phyloP scores from a whole-genome alignment of 2,113 vertebrate genomes.

The Calonectris borealis region DNA sequence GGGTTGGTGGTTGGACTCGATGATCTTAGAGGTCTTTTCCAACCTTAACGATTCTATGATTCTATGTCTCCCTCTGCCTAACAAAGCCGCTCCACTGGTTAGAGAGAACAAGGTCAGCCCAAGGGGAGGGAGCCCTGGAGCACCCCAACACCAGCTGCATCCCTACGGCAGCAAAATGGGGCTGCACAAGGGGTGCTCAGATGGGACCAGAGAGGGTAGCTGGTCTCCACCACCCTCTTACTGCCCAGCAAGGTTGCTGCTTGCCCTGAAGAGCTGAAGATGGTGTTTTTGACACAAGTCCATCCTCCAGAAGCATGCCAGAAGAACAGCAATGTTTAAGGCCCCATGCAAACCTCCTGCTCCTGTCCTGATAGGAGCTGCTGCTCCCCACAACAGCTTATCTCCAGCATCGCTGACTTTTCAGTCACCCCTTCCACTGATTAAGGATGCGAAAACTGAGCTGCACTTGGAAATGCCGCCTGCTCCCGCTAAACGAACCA shows the following conservation, averaged over 20 bases:
- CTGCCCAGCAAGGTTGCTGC: background rate
- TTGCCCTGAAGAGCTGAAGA: background rate
- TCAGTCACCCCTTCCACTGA: background rate
- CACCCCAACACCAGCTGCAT: background rate
- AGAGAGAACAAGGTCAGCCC: background rate
- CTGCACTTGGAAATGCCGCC: background rate
- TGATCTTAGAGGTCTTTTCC: no score
- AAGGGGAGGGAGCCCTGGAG: background rate
- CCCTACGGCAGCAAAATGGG: background rate
- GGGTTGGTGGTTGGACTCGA: no score
- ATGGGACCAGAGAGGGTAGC: background rate
- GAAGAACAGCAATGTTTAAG: background rate
- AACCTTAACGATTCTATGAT: no score
- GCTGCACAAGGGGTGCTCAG: background rate
- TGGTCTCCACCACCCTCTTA: background rate
- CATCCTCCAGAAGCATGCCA: background rate
- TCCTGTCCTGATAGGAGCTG: background rate
- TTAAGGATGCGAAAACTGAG: background rate
- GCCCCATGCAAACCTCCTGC: background rate
- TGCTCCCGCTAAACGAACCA: background rate
- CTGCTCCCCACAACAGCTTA: background rate
- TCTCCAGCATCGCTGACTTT: background rate
- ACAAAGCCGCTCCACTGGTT: background rate
- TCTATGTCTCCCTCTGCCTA: background rate
- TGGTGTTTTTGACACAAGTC: background rate